Conservation (phyloP, 2,113 vertebrate species). For the Xyrauchen texanus region DNA sequence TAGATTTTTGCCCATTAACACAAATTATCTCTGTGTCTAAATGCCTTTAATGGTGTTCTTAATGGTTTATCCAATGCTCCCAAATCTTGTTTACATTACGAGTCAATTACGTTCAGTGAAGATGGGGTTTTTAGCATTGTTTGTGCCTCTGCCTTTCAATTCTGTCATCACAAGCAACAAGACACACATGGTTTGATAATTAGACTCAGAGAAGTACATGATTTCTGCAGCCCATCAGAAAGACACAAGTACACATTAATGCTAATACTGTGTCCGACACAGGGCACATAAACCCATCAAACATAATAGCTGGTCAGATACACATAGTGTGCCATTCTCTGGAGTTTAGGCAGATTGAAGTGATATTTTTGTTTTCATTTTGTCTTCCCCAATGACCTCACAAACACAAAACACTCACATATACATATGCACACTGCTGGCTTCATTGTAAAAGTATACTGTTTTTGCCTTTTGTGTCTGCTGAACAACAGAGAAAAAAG, state of each 20-base stretch:
- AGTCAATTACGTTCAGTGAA: background rate
- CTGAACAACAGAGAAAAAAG: slow-evolving; percentile 53
- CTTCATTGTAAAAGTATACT: slow-evolving; percentile 74
- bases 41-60: too few species aligned
- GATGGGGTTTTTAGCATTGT: background rate
- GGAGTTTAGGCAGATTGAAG: slow-evolving; percentile 58
- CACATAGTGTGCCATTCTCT: slow-evolving; percentile 54
- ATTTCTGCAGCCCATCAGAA: slow-evolving; percentile 1
- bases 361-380: slow-evolving; percentile 64
- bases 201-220: slow-evolving; percentile 4
- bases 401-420: slow-evolving; percentile 50
- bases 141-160: background rate
- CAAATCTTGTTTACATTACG: too few species aligned
- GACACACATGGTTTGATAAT: background rate
- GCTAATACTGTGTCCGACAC: slow-evolving; percentile 39
- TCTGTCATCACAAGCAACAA: background rate
- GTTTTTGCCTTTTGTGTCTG: slow-evolving; percentile 51
- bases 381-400: slow-evolving; percentile 67
- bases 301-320: slow-evolving; percentile 53
- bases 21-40: too few species aligned
- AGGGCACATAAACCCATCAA: slow-evolving; percentile 20
- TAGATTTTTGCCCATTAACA: too few species aligned
- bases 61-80: too few species aligned
- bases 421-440: slow-evolving; percentile 51
- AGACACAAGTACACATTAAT: slow-evolving; percentile 22